Conservation (phyloP, 2,888 invertebrate species). For the Lithophane semibrunnea region DNA sequence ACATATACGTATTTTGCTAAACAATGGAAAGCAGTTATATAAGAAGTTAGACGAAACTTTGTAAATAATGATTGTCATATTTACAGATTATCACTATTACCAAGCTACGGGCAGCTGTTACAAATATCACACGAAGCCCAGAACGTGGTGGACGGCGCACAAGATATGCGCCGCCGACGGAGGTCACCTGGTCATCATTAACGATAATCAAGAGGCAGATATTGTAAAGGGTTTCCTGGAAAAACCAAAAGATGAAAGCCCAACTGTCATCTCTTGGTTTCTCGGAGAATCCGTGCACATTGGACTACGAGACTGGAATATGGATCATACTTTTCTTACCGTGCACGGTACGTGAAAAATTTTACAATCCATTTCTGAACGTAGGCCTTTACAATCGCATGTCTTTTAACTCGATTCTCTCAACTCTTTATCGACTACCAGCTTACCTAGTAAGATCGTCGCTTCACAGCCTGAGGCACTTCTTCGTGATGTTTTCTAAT, state of each 20-base stretch:
- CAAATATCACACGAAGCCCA: constrained; percentile 16
- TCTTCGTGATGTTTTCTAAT: no score
- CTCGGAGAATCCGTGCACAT: background rate
- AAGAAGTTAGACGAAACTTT: background rate
- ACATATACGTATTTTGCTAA: background rate
- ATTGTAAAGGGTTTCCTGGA: background rate
- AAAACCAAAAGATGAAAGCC: background rate
- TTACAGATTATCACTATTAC: background rate
- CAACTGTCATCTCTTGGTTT: no score
- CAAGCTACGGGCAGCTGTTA: constrained; percentile 34
- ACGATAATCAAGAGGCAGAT: constrained; percentile 16
- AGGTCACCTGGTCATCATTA: constrained; percentile 26
- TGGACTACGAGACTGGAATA: constrained; percentile 12
- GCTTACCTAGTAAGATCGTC: no score
- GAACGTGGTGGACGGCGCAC: background rate
- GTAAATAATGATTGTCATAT: background rate
- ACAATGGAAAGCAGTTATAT: background rate
- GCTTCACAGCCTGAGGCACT: no score
- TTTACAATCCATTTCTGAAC: no score
- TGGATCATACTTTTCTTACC: background rate
- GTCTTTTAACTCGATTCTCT: no score
- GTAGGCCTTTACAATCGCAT: no score
- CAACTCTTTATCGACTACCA: no score
- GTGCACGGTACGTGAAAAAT: no score
- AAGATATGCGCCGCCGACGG: constrained; percentile 35